A percentile compares a stretch with the other conserved stretches of the same genome.
phyloP scores from a whole-genome alignment of 2,113 vertebrate genomes.

The Centropus bengalensis region DNA sequence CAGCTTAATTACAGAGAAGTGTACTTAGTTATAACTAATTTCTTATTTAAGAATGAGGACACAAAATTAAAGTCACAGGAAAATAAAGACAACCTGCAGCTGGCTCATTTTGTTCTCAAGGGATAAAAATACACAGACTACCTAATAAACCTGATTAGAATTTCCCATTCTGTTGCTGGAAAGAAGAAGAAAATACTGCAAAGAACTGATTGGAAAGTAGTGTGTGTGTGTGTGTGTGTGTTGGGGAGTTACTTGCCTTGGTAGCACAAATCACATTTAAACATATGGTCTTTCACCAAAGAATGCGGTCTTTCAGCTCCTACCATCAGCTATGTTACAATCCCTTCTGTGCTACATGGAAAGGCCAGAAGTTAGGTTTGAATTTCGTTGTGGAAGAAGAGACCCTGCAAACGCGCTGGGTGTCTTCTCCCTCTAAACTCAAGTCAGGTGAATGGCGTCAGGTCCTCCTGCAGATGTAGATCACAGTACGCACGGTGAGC shows the following conservation, averaged over 20 bases:
- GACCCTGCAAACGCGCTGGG: background rate
- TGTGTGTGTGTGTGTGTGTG: background rate
- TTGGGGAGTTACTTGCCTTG: background rate
- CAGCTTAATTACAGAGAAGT: background rate
- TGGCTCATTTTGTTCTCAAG: background rate
- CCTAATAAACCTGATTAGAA: background rate
- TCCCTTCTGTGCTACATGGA: rapidly evolving
- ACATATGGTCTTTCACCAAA: background rate
- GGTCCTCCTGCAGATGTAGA: background rate
- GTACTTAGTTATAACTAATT: background rate
- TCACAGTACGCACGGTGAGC: background rate
- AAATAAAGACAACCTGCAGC: background rate
- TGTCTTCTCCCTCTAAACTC: background rate
- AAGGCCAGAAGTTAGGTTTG: background rate
- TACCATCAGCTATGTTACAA: background rate
- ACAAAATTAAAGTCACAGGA: background rate
- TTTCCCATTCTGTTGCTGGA: background rate
- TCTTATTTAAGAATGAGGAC: background rate
- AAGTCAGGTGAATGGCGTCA: background rate
- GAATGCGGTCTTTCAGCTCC: background rate
- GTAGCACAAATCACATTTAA: background rate
- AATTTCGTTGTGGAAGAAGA: background rate
- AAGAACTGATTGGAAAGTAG: background rate
- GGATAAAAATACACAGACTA: background rate
- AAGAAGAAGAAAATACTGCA: background rate